A percentile compares a stretch with the other conserved stretches of the same genome.
Conservation (phyloP, 2,113 vertebrate species). For the Cryptomyrus ogoouensis region DNA sequence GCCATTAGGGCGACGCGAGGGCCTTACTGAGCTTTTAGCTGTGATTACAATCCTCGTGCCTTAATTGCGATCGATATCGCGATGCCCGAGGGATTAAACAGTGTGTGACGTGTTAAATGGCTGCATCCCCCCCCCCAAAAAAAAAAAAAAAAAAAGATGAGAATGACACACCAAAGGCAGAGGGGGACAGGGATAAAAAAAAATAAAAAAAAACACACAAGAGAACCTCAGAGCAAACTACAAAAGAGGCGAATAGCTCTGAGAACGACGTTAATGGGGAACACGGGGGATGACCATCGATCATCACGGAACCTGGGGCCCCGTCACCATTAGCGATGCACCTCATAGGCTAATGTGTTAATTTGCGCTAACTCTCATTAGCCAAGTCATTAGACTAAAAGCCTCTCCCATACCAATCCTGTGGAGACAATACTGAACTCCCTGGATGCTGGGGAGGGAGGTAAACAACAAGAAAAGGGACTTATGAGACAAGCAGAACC, state of each 20-base stretch:
- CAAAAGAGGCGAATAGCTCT: neutral
- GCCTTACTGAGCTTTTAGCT: neutral
- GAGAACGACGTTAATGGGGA: neutral
- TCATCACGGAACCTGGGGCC: neutral
- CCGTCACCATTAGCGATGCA: neutral
- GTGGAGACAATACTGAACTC: neutral
- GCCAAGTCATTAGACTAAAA: slow-evolving; percentile 7
- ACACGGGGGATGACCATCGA: neutral
- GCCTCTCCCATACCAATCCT: neutral
- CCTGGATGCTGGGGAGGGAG: neutral
- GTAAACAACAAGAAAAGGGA: neutral
- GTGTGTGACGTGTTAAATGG: neutral
- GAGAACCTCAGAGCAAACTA: neutral
- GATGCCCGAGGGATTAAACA: neutral
- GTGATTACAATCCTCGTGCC: neutral
- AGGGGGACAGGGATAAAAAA: neutral
- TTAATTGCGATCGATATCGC: neutral
- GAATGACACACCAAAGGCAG: neutral
- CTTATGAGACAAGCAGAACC: neutral
- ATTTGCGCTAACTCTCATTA: slow-evolving; percentile 4
- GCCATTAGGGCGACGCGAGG: neutral
- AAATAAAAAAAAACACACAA: neutral
- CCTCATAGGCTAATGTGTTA: slow-evolving; percentile 1
- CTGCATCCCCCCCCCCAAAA: neutral
- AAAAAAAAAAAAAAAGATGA: neutral